Conservation (phyloP, 2,888 invertebrate species). For the Sphaerophoria rueppellii region DNA sequence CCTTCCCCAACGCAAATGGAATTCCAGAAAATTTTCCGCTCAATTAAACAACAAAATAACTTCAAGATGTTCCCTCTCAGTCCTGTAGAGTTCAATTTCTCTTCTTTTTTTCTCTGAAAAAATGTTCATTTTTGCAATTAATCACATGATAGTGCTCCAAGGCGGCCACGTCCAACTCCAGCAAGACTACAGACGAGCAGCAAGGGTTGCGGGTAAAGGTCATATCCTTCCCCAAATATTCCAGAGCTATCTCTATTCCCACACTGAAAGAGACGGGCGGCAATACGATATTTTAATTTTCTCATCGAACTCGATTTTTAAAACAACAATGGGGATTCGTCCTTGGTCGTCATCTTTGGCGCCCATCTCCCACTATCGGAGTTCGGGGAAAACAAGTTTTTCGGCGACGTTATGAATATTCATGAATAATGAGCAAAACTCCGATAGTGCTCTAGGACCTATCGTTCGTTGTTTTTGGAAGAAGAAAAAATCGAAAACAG, state of each 20-base stretch:
- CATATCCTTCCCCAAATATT: neutral
- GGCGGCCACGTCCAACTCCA: constrained; percentile 19
- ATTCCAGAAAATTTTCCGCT: constrained; percentile 69
- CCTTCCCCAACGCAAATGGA: constrained; percentile 13
- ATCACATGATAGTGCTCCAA: constrained; percentile 62
- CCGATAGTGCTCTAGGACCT: constrained; percentile 19
- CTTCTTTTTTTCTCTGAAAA: constrained; percentile 47
- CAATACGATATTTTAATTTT: constrained; percentile 52
- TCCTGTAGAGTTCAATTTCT: constrained; percentile 15
- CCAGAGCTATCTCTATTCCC: constrained; percentile 22
- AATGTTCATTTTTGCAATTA: constrained; percentile 70
- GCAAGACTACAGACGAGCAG: neutral
- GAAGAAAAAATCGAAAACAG: constrained; percentile 7
- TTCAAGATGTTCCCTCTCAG: constrained; percentile 53
- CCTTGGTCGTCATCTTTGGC: neutral
- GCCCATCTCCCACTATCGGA: neutral
- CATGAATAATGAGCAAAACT: constrained; percentile 47
- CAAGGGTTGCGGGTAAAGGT: constrained; percentile 24
- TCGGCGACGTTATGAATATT: constrained; percentile 64
- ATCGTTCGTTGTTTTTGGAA: neutral
- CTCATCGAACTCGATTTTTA: constrained; percentile 37
- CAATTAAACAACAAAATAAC: constrained; percentile 69
- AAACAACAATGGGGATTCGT: constrained; percentile 28
- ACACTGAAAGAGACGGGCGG: too few species aligned
- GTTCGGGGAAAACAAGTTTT: constrained; percentile 41